These are phyloP conservation scores for Recurvirostra avosetta DNA, from an alignment of 2,113 vertebrate genomes.

Conservation along the genomic window DNA sequence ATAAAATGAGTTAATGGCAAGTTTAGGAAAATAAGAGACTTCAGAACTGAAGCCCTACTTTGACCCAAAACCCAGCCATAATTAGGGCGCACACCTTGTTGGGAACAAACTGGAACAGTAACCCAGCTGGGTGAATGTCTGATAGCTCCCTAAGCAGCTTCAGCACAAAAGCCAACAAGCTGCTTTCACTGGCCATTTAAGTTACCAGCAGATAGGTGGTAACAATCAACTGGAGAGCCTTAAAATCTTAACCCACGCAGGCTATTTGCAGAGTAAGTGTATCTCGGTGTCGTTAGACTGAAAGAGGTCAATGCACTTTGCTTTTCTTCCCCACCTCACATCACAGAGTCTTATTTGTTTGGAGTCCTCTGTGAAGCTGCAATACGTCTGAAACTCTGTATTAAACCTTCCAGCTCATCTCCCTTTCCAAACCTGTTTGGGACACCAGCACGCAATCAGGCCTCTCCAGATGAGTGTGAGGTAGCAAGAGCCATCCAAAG, in stretches of 20 bases:
- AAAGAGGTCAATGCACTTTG: background rate
- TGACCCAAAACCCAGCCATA: background rate
- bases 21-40: background rate
- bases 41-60: background rate
- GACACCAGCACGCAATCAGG: background rate
- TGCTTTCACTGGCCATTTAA: background rate
- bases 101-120: background rate
- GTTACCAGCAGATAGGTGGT: background rate
- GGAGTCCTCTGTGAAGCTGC: background rate
- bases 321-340: background rate
- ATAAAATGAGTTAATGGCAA: background rate
- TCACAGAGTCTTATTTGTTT: background rate
- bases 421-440: background rate
- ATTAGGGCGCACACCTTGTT: background rate
- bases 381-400: accelerated
- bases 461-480: background rate
- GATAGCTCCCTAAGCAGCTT: background rate
- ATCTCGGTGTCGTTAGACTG: background rate
- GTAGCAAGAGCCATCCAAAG: background rate
- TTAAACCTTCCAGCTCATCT: background rate
- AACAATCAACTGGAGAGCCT: constrained; percentile 9
- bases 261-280: background rate
- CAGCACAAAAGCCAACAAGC: background rate
- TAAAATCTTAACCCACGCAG: background rate
- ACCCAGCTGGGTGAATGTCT: background rate